phyloP scores from a whole-genome alignment of 2,797 vertebrate species.

The Cygnus olor region DNA sequence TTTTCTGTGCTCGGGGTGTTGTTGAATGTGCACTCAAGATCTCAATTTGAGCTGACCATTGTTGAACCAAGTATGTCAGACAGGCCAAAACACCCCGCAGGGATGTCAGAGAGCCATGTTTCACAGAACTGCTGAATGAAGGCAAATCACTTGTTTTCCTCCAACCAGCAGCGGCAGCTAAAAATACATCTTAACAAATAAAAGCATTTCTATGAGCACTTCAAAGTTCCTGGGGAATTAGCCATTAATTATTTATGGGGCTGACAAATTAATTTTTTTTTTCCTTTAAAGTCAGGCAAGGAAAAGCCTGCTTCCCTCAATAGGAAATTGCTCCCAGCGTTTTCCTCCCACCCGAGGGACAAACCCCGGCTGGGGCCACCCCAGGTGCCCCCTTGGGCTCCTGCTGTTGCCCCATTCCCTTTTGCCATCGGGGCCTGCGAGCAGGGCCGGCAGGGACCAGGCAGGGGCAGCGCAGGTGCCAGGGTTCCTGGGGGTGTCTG shows the following conservation, averaged over 20 bases:
- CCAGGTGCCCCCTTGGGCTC: not conserved
- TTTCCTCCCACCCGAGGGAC: not conserved
- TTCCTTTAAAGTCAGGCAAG: conserved; percentile 22
- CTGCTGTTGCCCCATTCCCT: fast-evolving
- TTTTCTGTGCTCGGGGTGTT: not conserved
- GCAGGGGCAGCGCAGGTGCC: not conserved
- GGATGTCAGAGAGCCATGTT: not conserved
- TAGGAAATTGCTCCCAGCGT: not conserved
- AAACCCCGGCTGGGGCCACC: not conserved
- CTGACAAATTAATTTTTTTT: not conserved
- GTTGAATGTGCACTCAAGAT: not conserved
- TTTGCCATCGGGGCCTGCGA: not conserved
- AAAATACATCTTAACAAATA: conserved; percentile 49
- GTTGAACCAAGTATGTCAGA: conserved; percentile 14
- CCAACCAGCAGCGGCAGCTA: conserved; percentile 3
- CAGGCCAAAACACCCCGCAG: fast-evolving
- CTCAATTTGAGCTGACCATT: not conserved
- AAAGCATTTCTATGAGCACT: conserved; percentile 29
- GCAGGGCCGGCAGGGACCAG: not conserved
- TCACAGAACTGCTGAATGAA: not conserved
- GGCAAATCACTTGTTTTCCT: conserved; percentile 21
- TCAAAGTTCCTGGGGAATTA: conserved; percentile 9
- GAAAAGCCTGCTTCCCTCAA: not conserved
- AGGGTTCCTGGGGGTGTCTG: not conserved
- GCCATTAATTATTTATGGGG: conserved; percentile 51